Evolutionary conservation across 2,113 vertebrate species (phyloP), one percentile per base, ranked within the genome.

Genomic region (Phalacrocorax carbo): DNA sequence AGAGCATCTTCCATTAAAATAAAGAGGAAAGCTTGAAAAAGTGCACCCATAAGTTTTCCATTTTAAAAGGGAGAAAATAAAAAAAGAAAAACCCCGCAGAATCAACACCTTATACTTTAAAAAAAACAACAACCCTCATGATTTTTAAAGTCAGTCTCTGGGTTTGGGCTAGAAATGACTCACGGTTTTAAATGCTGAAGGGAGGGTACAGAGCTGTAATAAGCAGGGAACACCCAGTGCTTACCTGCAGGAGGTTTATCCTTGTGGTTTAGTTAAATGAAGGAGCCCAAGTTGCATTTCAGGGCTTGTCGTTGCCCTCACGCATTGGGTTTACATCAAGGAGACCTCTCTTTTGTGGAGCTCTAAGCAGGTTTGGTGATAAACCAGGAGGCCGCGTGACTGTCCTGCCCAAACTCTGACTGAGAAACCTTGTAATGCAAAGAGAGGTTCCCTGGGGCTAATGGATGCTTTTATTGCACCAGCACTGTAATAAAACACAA

Each of bases 161-260:
- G 49, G 40, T 22, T 82, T 55, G 65, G 61, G 80, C 73, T 81
- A 14, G 44, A 26, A 19, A 61, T 87, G 94, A 87, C 29, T 93
- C 89, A 64, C 29, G 61, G 83, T 42, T 80, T 40, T 60, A 55
- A 75, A 58, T 5, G 38, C 80, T 32, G 10, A 23, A 71, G 81
- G 91, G 83, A 88, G 83, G 60, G 44, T 55, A 77, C 5, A 1
- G 91, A 87, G 84, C 78, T 85, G 73, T 32, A 52, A 13, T 36
- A 48, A 36, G 80, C 8, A n/a, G 65, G 91, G 81, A 95, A 93
- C 86, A 52, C 72, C 83, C 91, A 46, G 91, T 5, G 48, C 89
- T 91, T 52, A 84, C 90, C 96, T 95, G 87, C 73, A 26, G 87
- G 61, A 94, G 90, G 61, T 85, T 87, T 23, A 30, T 73, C 90